Base-by-base conservation (phyloP, 2,113 vertebrate species). In the Hippocampus barbouri region DNA sequence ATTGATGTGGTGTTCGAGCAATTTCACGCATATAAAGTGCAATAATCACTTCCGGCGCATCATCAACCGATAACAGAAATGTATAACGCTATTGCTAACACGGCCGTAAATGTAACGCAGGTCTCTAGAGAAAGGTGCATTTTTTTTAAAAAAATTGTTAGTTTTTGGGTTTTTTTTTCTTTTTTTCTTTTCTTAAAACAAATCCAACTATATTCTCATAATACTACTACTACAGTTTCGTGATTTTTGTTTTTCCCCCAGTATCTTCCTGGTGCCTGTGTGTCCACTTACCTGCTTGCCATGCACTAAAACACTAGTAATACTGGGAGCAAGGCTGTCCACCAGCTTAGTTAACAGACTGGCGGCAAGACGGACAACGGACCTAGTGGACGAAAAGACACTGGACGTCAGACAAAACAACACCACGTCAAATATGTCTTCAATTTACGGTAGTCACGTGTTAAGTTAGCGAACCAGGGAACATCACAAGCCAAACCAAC, bases 231-330 rank as follows among this genome's bases (percentile, higher is more conserved):
- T 23, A 9, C 54, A 47, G 16, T 47, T 15, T 16, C 15, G 14
- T 14, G 14, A 16, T 47, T 57, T 57, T 57, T 53, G 10, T 56
- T 57, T 18, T 16, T 27, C 30, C 15, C 15, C 27, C 27, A 34
- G 59, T 30, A n/a, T 34, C 12, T 47, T 66, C 67, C 63, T 60
- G 60, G 40, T 69, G 66, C 73, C 79, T 74, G 47, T 73, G 77
- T 77, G 81, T 70, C 79, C 75, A 96, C 97, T 98, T 95, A 99
- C 96, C 96, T 99, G 97, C 90, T 99, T 99, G 86, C 97, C 95
- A 95, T 99, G 96, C 83, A 99, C 97, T 98, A 99, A 98, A 82
- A 98, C 92, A 94, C 97, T 99, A 98, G 97, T 99, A 94, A 99
- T 99, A 93, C 97, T 98, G 70, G 97, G 97, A 71, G 97, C 97